Evolutionary conservation across 2,797 vertebrate genomes (phyloP).

Genomic region (Schizothorax lantsangensis): DNA sequence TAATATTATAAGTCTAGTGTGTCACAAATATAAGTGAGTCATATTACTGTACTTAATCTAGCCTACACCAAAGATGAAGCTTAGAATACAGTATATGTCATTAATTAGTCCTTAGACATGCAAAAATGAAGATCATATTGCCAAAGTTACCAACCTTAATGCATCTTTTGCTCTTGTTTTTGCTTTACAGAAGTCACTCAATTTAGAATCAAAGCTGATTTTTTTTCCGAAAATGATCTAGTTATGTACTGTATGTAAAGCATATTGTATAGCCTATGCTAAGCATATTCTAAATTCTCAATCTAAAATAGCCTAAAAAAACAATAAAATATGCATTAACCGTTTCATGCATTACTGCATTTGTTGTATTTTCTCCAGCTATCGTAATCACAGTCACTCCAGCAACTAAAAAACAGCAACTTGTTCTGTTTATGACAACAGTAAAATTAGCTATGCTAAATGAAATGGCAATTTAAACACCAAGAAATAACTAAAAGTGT

Average conservation of each 20-base stretch:
- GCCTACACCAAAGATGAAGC: not conserved
- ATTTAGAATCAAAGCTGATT: not conserved
- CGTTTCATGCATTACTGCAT: not conserved
- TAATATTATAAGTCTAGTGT: not conserved
- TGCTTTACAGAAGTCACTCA: not conserved
- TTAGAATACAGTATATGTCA: not conserved
- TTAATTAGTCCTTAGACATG: not conserved
- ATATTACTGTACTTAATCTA: not conserved
- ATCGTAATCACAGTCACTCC: not conserved
- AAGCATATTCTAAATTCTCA: not conserved
- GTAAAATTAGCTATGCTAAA: not conserved
- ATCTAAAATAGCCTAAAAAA: not conserved
- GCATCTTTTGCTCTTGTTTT: not conserved
- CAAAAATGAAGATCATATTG: not conserved
- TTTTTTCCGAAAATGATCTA: too few species aligned
- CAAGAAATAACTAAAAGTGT: not conserved
- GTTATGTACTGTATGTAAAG: not conserved
- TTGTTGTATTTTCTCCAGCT: not conserved
- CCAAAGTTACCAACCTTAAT: not conserved
- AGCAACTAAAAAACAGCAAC: not conserved
- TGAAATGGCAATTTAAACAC: not conserved
- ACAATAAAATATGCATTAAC: not conserved
- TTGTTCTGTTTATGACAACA: not conserved
- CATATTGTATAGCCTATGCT: not conserved
- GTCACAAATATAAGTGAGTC: slow-evolving; percentile 14